Percentiles rank a stretch among this genome's conserved stretches.
phyloP scores from a whole-genome alignment of 2,888 invertebrate species.

The Acleris emargana region DNA sequence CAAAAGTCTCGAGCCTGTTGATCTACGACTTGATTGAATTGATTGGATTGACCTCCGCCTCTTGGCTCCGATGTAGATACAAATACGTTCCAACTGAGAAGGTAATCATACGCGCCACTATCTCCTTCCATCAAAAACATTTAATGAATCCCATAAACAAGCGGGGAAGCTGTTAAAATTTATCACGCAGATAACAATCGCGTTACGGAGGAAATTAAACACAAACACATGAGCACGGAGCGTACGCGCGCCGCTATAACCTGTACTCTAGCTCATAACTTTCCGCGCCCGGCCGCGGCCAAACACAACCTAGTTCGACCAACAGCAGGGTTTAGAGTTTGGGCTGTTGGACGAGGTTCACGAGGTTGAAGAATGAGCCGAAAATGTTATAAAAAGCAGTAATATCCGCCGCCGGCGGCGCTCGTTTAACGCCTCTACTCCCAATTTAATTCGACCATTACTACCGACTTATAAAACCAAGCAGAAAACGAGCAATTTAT shows the following conservation, averaged over 20 bases:
- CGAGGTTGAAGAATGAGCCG: conserved; percentile 1
- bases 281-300: not conserved
- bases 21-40: no score
- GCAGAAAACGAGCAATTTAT: not conserved
- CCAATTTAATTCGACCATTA: conserved; percentile 62
- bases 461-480: conserved; percentile 19
- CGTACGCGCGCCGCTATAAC: not conserved
- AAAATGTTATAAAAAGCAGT: conserved; percentile 25
- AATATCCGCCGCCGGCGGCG: conserved; percentile 28
- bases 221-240: conserved; percentile 1
- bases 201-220: conserved; percentile 13
- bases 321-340: no score
- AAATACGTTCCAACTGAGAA: no score
- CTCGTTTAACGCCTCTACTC: conserved; percentile 42
- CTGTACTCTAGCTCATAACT: not conserved
- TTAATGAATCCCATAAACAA: conserved; percentile 35
- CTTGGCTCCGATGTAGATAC: no score
- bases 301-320: not conserved
- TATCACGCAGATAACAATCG: conserved; percentile 33
- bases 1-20: no score
- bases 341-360: no score
- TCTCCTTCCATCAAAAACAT: conserved; percentile 30
- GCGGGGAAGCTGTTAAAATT: conserved; percentile 34
- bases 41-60: no score
- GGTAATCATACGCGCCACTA: conserved; percentile 3